Evolutionary conservation across 2,113 vertebrate species (phyloP), one percentile per base, ranked within the genome.

Genomic region (Ochotona curzoniae): DNA sequence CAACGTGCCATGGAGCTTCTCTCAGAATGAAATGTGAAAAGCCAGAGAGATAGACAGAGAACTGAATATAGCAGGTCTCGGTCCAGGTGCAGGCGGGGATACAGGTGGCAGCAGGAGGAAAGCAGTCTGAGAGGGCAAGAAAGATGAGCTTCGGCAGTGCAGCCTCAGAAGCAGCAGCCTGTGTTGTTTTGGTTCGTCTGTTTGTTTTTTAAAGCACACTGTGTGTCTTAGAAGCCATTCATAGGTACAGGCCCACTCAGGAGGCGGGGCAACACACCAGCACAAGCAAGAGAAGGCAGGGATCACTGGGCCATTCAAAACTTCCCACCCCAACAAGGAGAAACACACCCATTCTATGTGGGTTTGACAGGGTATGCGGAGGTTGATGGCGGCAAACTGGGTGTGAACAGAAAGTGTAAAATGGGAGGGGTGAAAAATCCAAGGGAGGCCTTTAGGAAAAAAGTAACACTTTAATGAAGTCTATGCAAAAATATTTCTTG

Each of bases 401-500:
- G 4, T n/a, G 18, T 66, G 44, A 38, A 17, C 25, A 28, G 60
- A 35, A 74, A 76, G 54, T 8, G 67, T 64, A 44, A 21, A 14
- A 70, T 32, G 30, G 0, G 4, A 57, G 54, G 7, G 15, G 38
- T 28, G 5, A n/a, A 81, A 82, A 66, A 75, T 69, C 10, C 10
- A 90, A 69, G 51, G 51, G n/a, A 74, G 8, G 9, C 57, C 90
- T 95, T 83, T 15, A 82, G 30, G 18, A 66, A 84, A 44, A 89
- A 90, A 74, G 28, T 51, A 60, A 44, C 51, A 32, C 61, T 76
- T 83, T 21, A 61, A 80, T 83, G 60, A 30, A 80, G 21, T 66
- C 30, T 38, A 61, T 66, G 79, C 32, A 35, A 82, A 95, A 90
- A 67, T 28, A 23, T 64, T 61, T 94, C 57, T 73, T 60, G 71